Base-by-base conservation (phyloP, 92 coral and sea anemone genomes). In the Palythoa grandiflora region DNA sequence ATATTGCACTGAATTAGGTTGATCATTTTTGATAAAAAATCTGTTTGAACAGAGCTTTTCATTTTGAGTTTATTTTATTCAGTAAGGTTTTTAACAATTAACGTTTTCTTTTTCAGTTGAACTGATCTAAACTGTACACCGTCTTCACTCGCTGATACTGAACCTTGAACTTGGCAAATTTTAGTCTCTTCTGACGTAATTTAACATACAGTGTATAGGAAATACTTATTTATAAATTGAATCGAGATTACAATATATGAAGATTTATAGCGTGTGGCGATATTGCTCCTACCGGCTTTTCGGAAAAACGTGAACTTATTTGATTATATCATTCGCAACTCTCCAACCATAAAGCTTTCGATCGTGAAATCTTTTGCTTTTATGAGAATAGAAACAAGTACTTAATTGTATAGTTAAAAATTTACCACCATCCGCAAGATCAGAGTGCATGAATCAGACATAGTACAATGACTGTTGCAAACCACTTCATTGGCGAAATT, bases 271-370 rank as follows among this genome's bases (percentile, higher is more conserved):
- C 55, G 78, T 16, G 19, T 20, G 48, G 13, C 20, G 60, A 63
- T 81, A 68, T 81, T 81, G 63, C 21, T 44, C 15, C 76, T 2
- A 81, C 75, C 86, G 65, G 75, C 35, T 44, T 81, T 80, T 47
- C 50, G 19, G 48, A 60, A 81, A 68, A 35, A 80, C 19, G 75
- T 80, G 54, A 80, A 47, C 59, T 9, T 40, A 6, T 13, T 68
- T 61, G 20, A 81, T 65, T 65, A 81, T 65, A 81, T 21, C 17
- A 44, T 63, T 51, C 39, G 17, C 19, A 48, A 66, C 28, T 40
- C 35, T 10, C 20, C 47, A 10, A 40, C 14, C 3, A 70, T 9
- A 35, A 35, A 70, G 13, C 17, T 15, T 35, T 70, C 9, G 3
- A 38, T 36, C 15, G 1, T 20, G 20, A 80, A 63, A 54, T 77